Percentiles rank a stretch among this genome's conserved stretches.
Conservation (phyloP, 2,113 vertebrate species). For the Dissostichus mawsoni region DNA sequence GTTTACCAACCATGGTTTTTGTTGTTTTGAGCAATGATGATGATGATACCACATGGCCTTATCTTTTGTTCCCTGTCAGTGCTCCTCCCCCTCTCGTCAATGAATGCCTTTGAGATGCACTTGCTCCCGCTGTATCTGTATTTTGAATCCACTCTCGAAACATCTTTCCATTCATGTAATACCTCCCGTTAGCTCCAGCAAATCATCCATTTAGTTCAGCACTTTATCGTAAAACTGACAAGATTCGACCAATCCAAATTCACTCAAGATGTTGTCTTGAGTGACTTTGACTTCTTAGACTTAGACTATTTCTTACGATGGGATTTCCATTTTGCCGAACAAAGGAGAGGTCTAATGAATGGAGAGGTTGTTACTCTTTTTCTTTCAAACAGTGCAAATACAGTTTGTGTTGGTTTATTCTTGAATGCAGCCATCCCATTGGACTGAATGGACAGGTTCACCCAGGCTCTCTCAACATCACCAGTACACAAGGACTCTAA, state of each 20-base stretch:
- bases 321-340: constrained; percentile 22
- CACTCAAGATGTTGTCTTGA: background rate
- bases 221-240: background rate
- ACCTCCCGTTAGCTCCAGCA: constrained; percentile 1
- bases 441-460: constrained; percentile 60
- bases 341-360: constrained; percentile 38
- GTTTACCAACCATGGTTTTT: background rate
- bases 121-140: constrained; percentile 49
- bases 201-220: background rate
- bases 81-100: constrained; percentile 51
- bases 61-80: constrained; percentile 60
- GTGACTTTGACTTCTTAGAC: background rate
- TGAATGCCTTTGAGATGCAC: constrained; percentile 68
- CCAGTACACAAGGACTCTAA: constrained; percentile 45
- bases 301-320: background rate
- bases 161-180: constrained; percentile 61
- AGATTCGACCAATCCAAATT: background rate
- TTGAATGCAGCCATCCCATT: constrained; percentile 63
- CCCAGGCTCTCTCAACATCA: constrained; percentile 69
- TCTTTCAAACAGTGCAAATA: constrained; percentile 20
- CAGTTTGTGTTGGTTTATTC: constrained; percentile 46
- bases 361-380: constrained; percentile 60
- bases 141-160: constrained; percentile 27
- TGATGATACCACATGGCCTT: constrained; percentile 79
- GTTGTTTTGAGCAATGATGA: constrained; percentile 48